Evolutionary conservation across 1,140 invertebrate species (phyloP), one percentile per base, ranked within the genome.

Genomic region (Lasioglossum baleicum): DNA sequence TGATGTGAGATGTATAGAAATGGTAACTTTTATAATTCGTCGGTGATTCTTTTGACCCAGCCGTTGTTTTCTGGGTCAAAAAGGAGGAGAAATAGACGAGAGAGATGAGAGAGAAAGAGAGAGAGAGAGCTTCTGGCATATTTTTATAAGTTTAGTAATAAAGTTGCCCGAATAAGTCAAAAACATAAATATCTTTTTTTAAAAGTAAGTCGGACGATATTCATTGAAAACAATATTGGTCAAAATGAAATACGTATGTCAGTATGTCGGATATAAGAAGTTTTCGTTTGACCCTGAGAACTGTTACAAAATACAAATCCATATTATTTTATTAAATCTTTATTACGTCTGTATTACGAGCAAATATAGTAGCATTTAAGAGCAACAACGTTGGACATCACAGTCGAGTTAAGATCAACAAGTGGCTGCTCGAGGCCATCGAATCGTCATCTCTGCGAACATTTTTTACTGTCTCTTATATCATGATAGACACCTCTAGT

Each of bases 111-210:
- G 56, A 40, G 63, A 77, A 63, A 42, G 22, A 63, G 20, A 20
- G 56, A 70, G 66, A 77, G 67, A 78, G 40, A 65, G 76, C 60
- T 78, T 78, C 63, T 73, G 42, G 71, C 69, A 56, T 78, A 78
- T 78, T 78, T 78, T 66, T 78, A 42, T 60, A 78, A 78, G 63
- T 78, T 65, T 78, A 73, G 69, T 73, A 78, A 72, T 44, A 65
- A 72, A 71, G 48, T 56, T 35, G 8, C 31, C 58, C n/a, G 4
- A 58, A 73, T 60, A 73, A 63, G n/a, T n/a, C 42, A 40, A 3
- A 71, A 63, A 26, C 4, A 44, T 13, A 75, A 67, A 75, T 68
- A 56, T 22, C 22, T 69, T 68, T 22, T 44, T 75, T 75, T 66
- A 40, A 35, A 56, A 72, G 44, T 13, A 63, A 58, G 17, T 35